These are phyloP conservation scores for Ridgeia piscesae DNA, from an alignment of 1,140 invertebrate species.

Conservation along the genomic window DNA sequence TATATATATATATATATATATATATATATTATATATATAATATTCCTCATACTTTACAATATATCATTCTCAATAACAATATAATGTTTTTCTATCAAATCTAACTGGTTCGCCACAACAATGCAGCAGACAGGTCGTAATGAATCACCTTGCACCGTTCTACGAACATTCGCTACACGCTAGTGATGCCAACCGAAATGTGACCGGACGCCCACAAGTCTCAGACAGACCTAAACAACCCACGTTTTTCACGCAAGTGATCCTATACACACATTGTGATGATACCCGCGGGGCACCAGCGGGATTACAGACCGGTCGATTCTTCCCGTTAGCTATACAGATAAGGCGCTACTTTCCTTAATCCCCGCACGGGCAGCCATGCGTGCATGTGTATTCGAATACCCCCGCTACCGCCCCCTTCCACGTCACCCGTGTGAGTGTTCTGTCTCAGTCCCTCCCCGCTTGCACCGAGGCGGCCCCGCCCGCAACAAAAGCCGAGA, in stretches of 20 bases:
- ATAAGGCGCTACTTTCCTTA: background rate
- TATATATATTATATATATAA: too few species aligned
- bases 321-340: background rate
- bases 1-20: too few species aligned
- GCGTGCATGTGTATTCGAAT: too few species aligned
- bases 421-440: background rate
- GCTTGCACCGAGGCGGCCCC: background rate
- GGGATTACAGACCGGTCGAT: background rate
- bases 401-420: background rate
- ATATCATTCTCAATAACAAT: too few species aligned
- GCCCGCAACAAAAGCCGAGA: background rate
- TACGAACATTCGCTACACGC: background rate
- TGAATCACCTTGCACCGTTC: background rate
- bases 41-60: too few species aligned
- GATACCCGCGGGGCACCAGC: background rate
- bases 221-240: background rate
- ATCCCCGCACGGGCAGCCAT: background rate
- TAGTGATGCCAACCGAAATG: background rate
- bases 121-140: background rate
- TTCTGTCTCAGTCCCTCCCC: background rate
- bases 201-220: background rate
- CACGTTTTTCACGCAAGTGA: background rate
- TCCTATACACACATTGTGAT: background rate
- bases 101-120: background rate
- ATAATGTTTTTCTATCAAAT: background rate